Evolutionary conservation across 2,888 invertebrate genomes (phyloP), one percentile per base, ranked within the genome.

Genomic region (Cryptosula pallasiana): DNA sequence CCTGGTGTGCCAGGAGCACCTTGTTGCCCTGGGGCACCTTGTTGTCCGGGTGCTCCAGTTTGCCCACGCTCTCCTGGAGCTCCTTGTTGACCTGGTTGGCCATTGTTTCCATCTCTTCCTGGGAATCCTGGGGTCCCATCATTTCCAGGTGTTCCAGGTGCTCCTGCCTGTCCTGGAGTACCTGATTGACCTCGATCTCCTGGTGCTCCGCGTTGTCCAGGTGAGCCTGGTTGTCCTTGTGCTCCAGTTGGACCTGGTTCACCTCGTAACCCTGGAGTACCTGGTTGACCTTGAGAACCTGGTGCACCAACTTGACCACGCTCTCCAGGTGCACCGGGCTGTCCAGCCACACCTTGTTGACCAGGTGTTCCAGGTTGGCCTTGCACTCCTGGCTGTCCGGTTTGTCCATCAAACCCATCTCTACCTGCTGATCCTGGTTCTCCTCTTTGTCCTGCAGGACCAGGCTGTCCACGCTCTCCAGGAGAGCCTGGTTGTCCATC

Each of bases 371-470:
- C 63, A 32, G 63, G 29, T 63, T 27, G 32, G 25, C 63, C 63
- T 9, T 20, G 9, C 16, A 16, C n/a, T 63, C 63, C 73, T 73
- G 13, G 69, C 25, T 55, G 27, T 29, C 73, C 73, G 16, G 16
- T 35, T 32, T 63, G 63, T 9, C 63, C 63, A 27, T 27, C 34
- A 29, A 23, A 13, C n/a, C 75, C 75, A 25, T 36, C 57, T 58
- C 27, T 63, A 69, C 75, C 75, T 36, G 57, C 3, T 9, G 63
- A 16, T 25, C 73, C 73, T 54, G 32, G 69, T 69, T 13, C 57
- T 57, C 57, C 57, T 9, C 25, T 9, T n/a, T 9, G 25, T n/a
- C 23, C 57, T 57, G 57, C 9, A n/a, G 57, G 5, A 13, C 57
- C 57, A n/a, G 57, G 57, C 5, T n/a, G 57, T n/a, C 57, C 57